phyloP scores from a whole-genome alignment of 2,113 vertebrate genomes.

The Butastur rufipennis region DNA sequence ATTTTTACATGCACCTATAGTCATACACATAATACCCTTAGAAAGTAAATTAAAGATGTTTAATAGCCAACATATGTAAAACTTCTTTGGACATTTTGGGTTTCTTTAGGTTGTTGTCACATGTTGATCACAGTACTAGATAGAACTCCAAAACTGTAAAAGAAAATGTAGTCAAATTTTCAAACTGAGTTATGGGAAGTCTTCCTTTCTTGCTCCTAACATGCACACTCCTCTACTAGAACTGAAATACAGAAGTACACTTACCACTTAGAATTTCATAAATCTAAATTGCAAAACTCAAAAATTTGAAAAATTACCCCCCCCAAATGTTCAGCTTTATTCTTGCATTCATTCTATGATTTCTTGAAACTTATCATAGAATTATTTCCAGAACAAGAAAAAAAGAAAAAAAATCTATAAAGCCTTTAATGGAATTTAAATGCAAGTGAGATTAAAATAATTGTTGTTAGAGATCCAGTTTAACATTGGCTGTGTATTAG shows the following conservation, averaged over 20 bases:
- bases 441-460: not conserved
- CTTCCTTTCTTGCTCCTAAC: not conserved
- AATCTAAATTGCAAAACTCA: not conserved
- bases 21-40: not conserved
- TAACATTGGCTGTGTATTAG: not conserved
- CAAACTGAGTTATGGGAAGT: not conserved
- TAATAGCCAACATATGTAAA: not conserved
- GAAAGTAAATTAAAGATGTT: not conserved
- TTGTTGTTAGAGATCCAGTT: not conserved
- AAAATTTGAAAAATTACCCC: not conserved
- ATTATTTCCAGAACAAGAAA: not conserved
- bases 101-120: not conserved
- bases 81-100: not conserved
- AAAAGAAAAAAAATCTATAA: not conserved
- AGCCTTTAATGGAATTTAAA: not conserved
- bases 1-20: not conserved
- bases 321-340: not conserved
- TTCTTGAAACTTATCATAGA: not conserved
- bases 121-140: not conserved
- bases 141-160: not conserved
- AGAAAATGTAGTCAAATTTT: not conserved
- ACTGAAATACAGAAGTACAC: not conserved
- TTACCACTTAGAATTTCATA: slow-evolving; percentile 35
- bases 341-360: not conserved
- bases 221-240: not conserved